Conservation (phyloP, 2,113 vertebrate species). For the Pyxicephalus adspersus region DNA sequence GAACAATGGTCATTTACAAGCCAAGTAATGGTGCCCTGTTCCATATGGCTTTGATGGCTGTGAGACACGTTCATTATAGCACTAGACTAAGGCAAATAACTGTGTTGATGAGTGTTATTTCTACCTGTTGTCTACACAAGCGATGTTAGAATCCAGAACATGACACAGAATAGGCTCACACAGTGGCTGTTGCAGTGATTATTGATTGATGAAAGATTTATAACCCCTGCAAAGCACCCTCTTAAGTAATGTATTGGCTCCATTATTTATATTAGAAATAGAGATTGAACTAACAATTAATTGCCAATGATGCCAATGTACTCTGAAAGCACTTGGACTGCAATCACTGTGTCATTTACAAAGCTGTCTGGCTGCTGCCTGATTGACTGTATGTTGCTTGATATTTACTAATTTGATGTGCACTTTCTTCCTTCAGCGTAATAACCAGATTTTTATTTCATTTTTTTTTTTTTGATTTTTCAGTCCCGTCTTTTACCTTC, state of each 20-base stretch:
- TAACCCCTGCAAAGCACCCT: slow-evolving; percentile 61
- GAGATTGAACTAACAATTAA: slow-evolving; percentile 36
- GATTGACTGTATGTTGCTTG: slow-evolving; percentile 73
- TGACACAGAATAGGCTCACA: slow-evolving; percentile 41
- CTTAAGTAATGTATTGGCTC: slow-evolving; percentile 62
- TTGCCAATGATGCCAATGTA: not conserved
- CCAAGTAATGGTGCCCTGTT: too few species aligned
- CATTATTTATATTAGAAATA: slow-evolving; percentile 52
- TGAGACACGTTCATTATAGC: too few species aligned
- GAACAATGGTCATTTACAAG: too few species aligned
- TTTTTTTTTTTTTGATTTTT: slow-evolving; percentile 80
- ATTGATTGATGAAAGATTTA: slow-evolving; percentile 73
- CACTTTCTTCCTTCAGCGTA: slow-evolving; percentile 81
- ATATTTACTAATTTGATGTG: slow-evolving; percentile 83
- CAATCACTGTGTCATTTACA: slow-evolving; percentile 38
- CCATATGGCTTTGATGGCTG: too few species aligned
- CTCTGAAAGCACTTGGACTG: slow-evolving; percentile 2
- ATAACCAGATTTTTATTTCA: slow-evolving; percentile 81
- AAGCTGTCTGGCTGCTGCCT: slow-evolving; percentile 70
- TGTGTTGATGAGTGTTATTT: too few species aligned
- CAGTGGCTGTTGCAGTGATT: slow-evolving; percentile 57
- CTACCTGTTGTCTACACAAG: too few species aligned
- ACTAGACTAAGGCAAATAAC: too few species aligned
- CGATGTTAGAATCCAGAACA: too few species aligned
- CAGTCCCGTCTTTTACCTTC: slow-evolving; percentile 99